Evolutionary conservation across 2,113 vertebrate species (phyloP), one percentile per base, ranked within the genome.

Genomic region (Cyanoderma ruficeps): DNA sequence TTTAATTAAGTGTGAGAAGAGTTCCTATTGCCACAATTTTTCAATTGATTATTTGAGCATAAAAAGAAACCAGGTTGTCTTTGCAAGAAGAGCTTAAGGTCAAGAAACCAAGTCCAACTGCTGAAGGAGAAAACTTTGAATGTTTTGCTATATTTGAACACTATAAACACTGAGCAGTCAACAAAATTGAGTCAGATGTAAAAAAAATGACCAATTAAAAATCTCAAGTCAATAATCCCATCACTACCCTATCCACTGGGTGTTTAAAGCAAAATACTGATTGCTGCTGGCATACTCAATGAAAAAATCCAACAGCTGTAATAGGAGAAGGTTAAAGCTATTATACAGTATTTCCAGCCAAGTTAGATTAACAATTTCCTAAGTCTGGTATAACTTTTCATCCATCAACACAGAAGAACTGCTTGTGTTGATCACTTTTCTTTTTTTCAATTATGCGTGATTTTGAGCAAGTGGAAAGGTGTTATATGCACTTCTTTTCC

Each of bases 171-270:
- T 3, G 13, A 82, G 12, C 13, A 72, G 59, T 9, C 52, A 24
- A 82, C 14, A 37, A 85, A 81, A 31, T 16, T 11, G 7, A 79
- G 20, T 59, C 30, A 92, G 35, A 64, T 23, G 3, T 21, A 87
- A 78, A 94, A 55, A 77, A 19, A 1, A 2, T 0, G 4, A 22
- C 22, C 39, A 41, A 44, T 7, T 31, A 21, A 78, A 74, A 64
- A 50, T 3, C 6, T 2, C 7, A 78, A 18, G 2, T 64, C 10
- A 7, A 24, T 65, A 65, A 61, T 39, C 13, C n/a, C 6, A 4
- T 30, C 69, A 49, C 63, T 63, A 33, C 2, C 5, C 27, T 52
- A 41, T 5, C 7, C 15, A 3, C 0, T 20, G 46, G 10, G 17
- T 87, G 53, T 60, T 81, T 50, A 83, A 80, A 95, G 46, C 8